A percentile compares a stretch with the other conserved stretches of the same genome.
These are phyloP conservation scores for Daubentonia madagascariensis DNA, from an alignment of 2,113 vertebrate species.

Conservation along the genomic window DNA sequence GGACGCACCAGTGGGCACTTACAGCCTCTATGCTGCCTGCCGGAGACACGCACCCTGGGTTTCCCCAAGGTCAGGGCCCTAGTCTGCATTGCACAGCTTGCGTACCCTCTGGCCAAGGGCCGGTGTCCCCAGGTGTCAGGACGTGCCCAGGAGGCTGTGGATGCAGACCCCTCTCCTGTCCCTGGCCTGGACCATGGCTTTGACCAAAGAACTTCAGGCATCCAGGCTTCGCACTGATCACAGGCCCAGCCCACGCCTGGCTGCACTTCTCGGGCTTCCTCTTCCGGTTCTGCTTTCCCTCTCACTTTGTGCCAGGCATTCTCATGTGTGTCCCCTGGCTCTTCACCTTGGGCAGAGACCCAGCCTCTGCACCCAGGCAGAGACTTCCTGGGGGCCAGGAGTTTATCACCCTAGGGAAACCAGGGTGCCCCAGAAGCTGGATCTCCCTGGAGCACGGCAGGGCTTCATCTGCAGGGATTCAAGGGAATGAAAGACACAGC, in stretches of 20 bases:
- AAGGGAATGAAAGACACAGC: background rate
- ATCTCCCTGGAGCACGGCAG: background rate
- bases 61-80: background rate
- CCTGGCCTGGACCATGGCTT: background rate
- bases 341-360: background rate
- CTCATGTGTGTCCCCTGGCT: background rate
- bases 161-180: background rate
- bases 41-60: background rate
- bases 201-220: background rate
- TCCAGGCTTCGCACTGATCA: background rate
- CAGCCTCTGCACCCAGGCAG: background rate
- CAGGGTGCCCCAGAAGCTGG: background rate
- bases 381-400: background rate
- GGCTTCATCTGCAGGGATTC: background rate
- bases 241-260: background rate
- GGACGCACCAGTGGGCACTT: no score
- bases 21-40: background rate
- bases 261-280: background rate
- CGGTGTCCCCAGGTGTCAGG: background rate
- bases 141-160: background rate
- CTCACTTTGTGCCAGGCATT: background rate
- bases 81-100: rapidly evolving
- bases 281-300: background rate
- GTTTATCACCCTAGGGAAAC: background rate
- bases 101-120: background rate